phyloP scores from a whole-genome alignment of 1,140 invertebrate genomes.

The Lepidurus apus region DNA sequence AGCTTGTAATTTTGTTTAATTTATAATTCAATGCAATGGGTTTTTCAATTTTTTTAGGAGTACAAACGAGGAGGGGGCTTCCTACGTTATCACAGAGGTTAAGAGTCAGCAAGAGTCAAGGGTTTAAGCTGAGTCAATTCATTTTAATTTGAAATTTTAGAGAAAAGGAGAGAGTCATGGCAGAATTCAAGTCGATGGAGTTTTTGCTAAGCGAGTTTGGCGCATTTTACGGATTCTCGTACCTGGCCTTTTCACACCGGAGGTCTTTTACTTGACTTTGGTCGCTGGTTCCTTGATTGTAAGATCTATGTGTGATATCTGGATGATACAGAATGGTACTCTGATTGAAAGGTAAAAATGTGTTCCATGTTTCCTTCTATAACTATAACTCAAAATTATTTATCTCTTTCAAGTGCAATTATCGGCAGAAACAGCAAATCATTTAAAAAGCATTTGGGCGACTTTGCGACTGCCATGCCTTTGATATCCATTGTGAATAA shows the following conservation, averaged over 20 bases:
- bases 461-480: slow-evolving; percentile 75
- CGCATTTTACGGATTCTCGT: slow-evolving; percentile 75
- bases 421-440: slow-evolving; percentile 73
- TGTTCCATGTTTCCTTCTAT: neutral
- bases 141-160: slow-evolving; percentile 36
- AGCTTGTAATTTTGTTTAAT: too few species aligned
- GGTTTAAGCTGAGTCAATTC: neutral
- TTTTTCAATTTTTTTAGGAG: slow-evolving; percentile 24
- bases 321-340: slow-evolving; percentile 92
- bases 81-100: slow-evolving; percentile 32
- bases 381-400: neutral
- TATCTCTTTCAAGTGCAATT: slow-evolving; percentile 68
- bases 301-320: slow-evolving; percentile 90
- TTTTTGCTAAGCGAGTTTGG: slow-evolving; percentile 73
- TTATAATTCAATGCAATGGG: neutral
- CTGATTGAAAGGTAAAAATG: slow-evolving; percentile 73
- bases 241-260: slow-evolving; percentile 65
- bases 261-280: slow-evolving; percentile 70
- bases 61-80: slow-evolving; percentile 21
- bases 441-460: slow-evolving; percentile 68
- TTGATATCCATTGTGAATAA: slow-evolving; percentile 51
- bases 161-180: slow-evolving; percentile 45
- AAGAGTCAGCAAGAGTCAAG: neutral
- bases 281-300: slow-evolving; percentile 76
- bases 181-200: slow-evolving; percentile 78